These are phyloP conservation scores for Hyperoplus immaculatus DNA, from an alignment of 2,797 vertebrate species.

Conservation along the genomic window DNA sequence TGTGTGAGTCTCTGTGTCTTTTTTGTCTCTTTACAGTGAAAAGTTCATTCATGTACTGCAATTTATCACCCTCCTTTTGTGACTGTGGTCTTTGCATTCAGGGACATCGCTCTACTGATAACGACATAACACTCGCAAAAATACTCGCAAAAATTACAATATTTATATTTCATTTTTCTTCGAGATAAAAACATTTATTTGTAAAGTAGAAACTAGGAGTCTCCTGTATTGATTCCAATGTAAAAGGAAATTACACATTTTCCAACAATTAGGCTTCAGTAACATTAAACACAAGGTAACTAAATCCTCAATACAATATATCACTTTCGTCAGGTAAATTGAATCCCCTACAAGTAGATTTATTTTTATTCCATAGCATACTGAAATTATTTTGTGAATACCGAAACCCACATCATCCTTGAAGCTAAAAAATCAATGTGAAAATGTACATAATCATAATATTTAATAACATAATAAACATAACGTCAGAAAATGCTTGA, in stretches of 20 bases:
- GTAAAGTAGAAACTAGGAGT: neutral
- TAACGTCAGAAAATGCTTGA: neutral
- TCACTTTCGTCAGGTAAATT: neutral
- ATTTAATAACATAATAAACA: no score
- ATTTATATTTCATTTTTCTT: no score
- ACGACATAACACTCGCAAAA: neutral
- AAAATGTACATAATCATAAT: neutral
- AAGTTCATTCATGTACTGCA: constrained; percentile 1
- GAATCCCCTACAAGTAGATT: neutral
- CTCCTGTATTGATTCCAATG: neutral
- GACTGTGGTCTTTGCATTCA: neutral
- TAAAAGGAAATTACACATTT: neutral
- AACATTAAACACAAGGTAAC: neutral
- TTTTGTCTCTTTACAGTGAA: neutral
- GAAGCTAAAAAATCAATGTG: neutral
- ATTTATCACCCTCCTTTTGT: neutral
- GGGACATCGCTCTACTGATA: constrained; percentile 5
- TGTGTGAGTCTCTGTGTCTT: neutral
- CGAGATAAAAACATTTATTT: neutral
- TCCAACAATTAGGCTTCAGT: neutral
- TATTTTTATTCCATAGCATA: neutral
- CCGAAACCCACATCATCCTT: constrained; percentile 1
- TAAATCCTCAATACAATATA: constrained; percentile 8
- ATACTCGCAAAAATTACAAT: neutral
- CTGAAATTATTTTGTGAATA: constrained; percentile 5